phyloP scores from a whole-genome alignment of 2,113 vertebrate genomes.

The Oxyura jamaicensis region DNA sequence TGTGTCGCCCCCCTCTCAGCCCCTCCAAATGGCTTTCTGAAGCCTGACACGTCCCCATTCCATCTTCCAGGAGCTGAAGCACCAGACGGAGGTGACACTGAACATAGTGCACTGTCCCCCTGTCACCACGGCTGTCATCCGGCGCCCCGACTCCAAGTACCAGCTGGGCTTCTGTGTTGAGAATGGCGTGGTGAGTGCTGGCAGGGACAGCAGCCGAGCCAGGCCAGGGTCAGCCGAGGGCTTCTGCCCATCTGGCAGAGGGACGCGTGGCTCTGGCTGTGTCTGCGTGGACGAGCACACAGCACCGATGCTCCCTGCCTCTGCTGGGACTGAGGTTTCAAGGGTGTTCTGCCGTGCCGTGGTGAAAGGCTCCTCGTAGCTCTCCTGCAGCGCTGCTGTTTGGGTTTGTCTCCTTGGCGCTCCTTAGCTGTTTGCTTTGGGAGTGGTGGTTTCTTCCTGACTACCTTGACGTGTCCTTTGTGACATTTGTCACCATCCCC shows the following conservation, averaged over 20 bases:
- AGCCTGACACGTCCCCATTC: not conserved
- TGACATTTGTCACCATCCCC: not conserved
- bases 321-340: not conserved
- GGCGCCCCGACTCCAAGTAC: constrained; percentile 86
- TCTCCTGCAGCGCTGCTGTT: not conserved
- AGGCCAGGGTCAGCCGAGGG: rapidly evolving
- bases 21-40: not conserved
- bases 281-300: rapidly evolving
- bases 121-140: constrained; percentile 93
- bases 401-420: not conserved
- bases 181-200: constrained; percentile 87
- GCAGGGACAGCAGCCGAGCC: rapidly evolving
- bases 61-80: constrained; percentile 86
- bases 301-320: not conserved
- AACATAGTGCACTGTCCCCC: constrained; percentile 94
- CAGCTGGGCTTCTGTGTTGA: constrained; percentile 97
- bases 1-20: rapidly evolving
- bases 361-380: not conserved
- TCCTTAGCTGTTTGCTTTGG: not conserved
- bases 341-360: not conserved
- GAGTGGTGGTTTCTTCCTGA: not conserved
- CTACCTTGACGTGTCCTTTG: not conserved
- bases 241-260: not conserved
- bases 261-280: not conserved
- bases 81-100: constrained; percentile 83